Evolutionary conservation across 1,140 invertebrate species (phyloP).

Genomic region (Metopolophium dirhodum): DNA sequence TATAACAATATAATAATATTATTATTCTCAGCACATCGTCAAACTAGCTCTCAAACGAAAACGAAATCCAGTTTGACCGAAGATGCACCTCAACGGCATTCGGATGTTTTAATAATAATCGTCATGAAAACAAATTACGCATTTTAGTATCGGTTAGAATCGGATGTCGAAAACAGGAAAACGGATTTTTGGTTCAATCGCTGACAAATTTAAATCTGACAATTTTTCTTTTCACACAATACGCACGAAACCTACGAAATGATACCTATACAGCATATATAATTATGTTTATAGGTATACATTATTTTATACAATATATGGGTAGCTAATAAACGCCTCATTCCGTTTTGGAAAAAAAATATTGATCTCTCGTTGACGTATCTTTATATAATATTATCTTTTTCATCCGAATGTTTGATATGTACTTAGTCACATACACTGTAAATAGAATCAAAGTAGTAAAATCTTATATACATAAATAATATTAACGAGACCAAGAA

Average conservation of each 20-base stretch:
- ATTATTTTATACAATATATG: no score
- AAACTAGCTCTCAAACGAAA: not conserved
- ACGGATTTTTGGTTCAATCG: not conserved
- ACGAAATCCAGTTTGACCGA: not conserved
- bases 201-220: not conserved
- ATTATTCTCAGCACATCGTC: not conserved
- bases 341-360: not conserved
- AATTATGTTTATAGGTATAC: no score
- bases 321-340: not conserved
- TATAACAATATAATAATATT: not conserved
- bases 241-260: no score
- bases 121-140: not conserved
- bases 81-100: not conserved
- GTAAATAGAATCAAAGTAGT: slow-evolving; percentile 9
- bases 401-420: not conserved
- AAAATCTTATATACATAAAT: not conserved
- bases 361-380: not conserved
- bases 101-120: not conserved
- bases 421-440: not conserved
- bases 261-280: not conserved
- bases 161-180: not conserved
- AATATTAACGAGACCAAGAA: not conserved
- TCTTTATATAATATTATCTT: not conserved
- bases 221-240: not conserved
- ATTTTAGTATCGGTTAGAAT: not conserved